Percentiles rank a stretch among this genome's conserved stretches.
Evolutionary conservation across 2,113 vertebrate species (phyloP).

Genomic region (Myiagra hebetior): DNA sequence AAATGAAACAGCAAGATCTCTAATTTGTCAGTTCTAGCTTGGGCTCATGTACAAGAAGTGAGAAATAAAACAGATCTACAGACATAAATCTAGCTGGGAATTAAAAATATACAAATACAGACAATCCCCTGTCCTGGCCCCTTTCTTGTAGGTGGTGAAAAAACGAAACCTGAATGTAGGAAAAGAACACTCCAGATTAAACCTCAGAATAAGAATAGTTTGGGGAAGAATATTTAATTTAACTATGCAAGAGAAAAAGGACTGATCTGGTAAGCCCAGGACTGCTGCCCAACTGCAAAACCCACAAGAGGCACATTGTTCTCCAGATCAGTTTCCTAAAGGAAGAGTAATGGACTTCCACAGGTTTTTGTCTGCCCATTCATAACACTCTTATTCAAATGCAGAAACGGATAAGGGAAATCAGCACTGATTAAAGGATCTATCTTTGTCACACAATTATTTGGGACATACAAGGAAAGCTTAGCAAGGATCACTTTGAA

Average conservation of each 20-base stretch:
- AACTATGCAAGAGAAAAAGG: background rate
- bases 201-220: background rate
- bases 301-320: background rate
- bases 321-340: background rate
- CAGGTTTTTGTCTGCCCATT: background rate
- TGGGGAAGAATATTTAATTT: background rate
- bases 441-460: background rate
- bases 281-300: background rate
- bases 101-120: background rate
- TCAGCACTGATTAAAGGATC: background rate
- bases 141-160: background rate
- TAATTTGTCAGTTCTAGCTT: background rate
- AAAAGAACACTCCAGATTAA: background rate
- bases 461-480: background rate
- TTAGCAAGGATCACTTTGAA: constrained; percentile 10
- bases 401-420: background rate
- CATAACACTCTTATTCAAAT: background rate
- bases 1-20: background rate
- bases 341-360: background rate
- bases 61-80: background rate
- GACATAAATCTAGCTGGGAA: background rate
- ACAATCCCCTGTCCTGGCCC: rapidly evolving
- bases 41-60: background rate
- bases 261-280: background rate
- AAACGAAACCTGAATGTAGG: background rate